Evolutionary conservation across 1,140 invertebrate genomes (phyloP), one percentile per base, ranked within the genome.

Genomic region (Papilio polyxenes): DNA sequence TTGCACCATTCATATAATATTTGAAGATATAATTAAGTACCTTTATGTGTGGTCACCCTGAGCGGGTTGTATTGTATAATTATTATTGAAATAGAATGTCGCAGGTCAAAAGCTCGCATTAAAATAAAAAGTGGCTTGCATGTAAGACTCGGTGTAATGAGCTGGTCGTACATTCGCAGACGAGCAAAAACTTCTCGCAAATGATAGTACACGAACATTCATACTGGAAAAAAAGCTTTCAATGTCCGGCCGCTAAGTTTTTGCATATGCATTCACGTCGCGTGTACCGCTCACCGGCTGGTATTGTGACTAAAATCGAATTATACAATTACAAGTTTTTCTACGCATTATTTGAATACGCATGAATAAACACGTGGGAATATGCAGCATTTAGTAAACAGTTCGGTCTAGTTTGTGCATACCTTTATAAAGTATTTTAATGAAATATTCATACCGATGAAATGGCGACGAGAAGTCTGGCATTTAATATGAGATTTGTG

Each of bases 131-230:
- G 51, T 31, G n/a, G 51, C 20, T 77, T n/a, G 8, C 51, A 53
- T 13, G 44, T 37, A 72, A 37, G 75, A 17, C 20, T 49, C 44
- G 20, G 23, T 10, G 75, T 77, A 77, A 77, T 77, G 75, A 77
- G 75, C 49, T 51, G 44, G 75, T 37, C 51, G 20, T 77, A 77
- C 75, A 77, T 77, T 77, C 51, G 75, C 75, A 53, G 75, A 77
- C 75, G 49, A 31, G 49, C 75, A 77, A 77, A 77, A 77, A 77
- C 48, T 5, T 20, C 48, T 15, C 23, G 75, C 23, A 56, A 53
- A 20, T 9, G 23, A 49, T 23, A 51, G 75, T 53, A 51, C 44
- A 72, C 31, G 23, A 72, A 72, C 65, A 72, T 72, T 72, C 62
- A 31, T 72, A 15, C 31, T 56, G 9, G 17, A 49, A 23, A 77